Conservation (phyloP, 2,888 invertebrate genomes). For the Acanthosepion esculentum region DNA sequence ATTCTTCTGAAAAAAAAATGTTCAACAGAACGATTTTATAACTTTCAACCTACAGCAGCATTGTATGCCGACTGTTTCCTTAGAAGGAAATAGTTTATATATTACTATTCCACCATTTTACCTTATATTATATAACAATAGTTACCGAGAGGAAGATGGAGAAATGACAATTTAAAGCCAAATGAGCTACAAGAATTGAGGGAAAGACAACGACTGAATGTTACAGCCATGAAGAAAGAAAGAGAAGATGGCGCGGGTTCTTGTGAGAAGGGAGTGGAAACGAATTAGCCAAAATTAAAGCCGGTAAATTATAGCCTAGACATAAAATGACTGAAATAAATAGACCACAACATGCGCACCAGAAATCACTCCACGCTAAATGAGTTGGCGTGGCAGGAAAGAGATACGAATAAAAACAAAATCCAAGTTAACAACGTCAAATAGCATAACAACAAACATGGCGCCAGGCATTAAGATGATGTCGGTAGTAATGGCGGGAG, state of each 20-base stretch:
- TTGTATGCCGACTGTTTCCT: no score
- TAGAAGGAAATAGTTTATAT: no score
- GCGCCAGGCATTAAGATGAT: not conserved
- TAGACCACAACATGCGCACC: slow-evolving; percentile 4
- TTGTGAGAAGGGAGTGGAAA: not conserved
- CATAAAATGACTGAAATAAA: not conserved
- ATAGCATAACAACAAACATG: not conserved
- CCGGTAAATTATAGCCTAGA: not conserved
- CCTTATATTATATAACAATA: no score
- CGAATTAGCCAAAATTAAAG: not conserved
- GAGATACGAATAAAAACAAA: not conserved
- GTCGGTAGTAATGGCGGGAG: not conserved
- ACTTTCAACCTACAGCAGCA: no score
- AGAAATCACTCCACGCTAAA: not conserved
- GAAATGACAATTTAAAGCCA: not conserved
- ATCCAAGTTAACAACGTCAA: not conserved
- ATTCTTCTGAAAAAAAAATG: no score
- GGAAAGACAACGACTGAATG: not conserved
- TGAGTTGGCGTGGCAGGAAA: not conserved
- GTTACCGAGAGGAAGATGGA: not conserved
- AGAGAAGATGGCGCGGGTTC: not conserved
- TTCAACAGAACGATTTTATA: no score
- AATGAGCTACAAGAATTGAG: no score
- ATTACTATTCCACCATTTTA: no score
- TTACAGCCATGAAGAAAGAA: not conserved